Base-by-base conservation (phyloP, 2,888 invertebrate species). In the Odontocolon sp. region DNA sequence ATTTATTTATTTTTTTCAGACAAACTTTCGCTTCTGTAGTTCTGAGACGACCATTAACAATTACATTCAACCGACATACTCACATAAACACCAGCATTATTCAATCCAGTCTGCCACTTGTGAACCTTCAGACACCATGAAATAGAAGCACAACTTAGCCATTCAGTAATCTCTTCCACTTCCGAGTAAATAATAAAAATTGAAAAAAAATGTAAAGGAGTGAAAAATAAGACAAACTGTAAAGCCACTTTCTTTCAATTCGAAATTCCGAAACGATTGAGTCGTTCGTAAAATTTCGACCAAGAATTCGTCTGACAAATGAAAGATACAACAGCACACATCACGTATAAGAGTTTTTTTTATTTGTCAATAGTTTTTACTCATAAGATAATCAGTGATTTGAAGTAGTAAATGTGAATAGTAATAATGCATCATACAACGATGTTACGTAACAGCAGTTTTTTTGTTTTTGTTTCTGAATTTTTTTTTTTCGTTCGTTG, bases 11-110 rank as follows among this genome's bases (percentile, higher is more conserved):
- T 63, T 57, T 23, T 11, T 61, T 75, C 78, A 72, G 80, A 77
- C 81, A 77, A 74, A 77, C 66, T 74, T 71, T 78, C 74, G 63
- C 77, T 82, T 84, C 85, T 86, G 86, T 84, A 87, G 86, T 88
- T 88, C 83, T 84, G 82, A 86, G 87, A 88, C 86, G 86, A 87
- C 86, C 84, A 80, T 88, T 87, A 88, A 88, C 87, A 87, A 87
- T 82, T 85, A 81, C 88, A 87, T 85, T 85, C 86, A 84, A 86
- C 85, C 86, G 86, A 63, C 87, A 87, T 87, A 84, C 87, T 87
- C 83, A 85, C 86, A 85, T 81, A 81, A 77, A 85, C 78, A 76
- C 80, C 82, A 82, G 80, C 82, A 78, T 82, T 81, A 84, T 86
- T 83, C 84, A 84, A 85, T 87, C 84, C 86, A 85, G 85, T 86